Evolutionary conservation across 2,888 invertebrate species (phyloP).

Genomic region (Halocaridina rubra): DNA sequence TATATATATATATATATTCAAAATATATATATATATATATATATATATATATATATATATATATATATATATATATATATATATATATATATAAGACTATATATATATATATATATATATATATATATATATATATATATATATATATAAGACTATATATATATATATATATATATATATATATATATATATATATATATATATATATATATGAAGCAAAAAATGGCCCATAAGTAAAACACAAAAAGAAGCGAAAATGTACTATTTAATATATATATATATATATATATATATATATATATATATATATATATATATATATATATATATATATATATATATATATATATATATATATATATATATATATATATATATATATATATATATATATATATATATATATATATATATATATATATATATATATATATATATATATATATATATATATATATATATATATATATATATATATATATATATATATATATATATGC

Average conservation of each 20-base stretch:
- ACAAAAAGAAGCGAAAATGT: too few relatives aligned
- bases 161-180: background rate
- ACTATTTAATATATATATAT: background rate
- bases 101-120: background rate
- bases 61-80: background rate
- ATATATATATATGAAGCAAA: background rate
- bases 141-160: background rate
- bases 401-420: background rate
- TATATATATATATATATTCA: background rate
- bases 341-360: background rate
- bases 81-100: background rate
- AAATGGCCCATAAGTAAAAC: too few relatives aligned
- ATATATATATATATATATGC: background rate
- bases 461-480: background rate
- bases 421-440: background rate
- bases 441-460: background rate
- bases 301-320: background rate
- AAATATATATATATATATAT: background rate
- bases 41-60: background rate
- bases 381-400: background rate
- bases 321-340: background rate
- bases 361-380: background rate
- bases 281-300: background rate
- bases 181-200: background rate
- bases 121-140: background rate